A percentile compares a stretch with the other conserved stretches of the same genome.
phyloP scores from a whole-genome alignment of 2,888 invertebrate genomes.

The Tigriopus californicus region DNA sequence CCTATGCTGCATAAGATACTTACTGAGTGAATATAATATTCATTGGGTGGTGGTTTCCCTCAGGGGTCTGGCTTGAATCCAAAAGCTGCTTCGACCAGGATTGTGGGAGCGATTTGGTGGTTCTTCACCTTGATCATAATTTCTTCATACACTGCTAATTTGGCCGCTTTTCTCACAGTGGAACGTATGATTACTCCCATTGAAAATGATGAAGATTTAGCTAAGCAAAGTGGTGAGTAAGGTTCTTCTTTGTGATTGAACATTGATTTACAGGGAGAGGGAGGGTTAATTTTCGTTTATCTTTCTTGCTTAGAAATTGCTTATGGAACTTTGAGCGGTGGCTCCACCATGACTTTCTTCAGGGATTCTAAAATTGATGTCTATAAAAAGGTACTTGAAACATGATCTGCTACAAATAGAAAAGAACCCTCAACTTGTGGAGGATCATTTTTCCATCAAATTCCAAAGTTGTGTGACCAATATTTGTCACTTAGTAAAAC shows the following conservation, averaged over 20 bases:
- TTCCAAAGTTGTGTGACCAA: too few species aligned
- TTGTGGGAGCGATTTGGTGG: slow-evolving; percentile 37
- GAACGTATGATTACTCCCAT: slow-evolving; percentile 89
- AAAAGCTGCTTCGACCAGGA: slow-evolving; percentile 32
- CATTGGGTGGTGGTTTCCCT: too few species aligned
- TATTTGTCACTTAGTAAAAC: too few species aligned
- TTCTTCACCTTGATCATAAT: slow-evolving; percentile 38
- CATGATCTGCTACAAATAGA: too few species aligned
- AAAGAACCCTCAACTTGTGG: too few species aligned
- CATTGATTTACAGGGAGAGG: too few species aligned
- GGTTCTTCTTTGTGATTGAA: background rate
- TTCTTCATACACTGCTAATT: slow-evolving; percentile 87
- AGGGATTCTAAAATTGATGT: slow-evolving; percentile 32
- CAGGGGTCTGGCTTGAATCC: background rate
- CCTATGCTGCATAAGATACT: slow-evolving; percentile 66
- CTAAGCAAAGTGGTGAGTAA: slow-evolving; percentile 46
- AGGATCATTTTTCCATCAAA: too few species aligned
- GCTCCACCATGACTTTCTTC: slow-evolving; percentile 95
- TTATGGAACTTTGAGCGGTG: slow-evolving; percentile 81
- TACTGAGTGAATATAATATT: too few species aligned
- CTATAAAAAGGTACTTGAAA: background rate
- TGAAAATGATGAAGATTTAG: slow-evolving; percentile 82
- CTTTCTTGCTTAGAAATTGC: slow-evolving; percentile 44
- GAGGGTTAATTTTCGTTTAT: too few species aligned
- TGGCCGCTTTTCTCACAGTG: slow-evolving; percentile 94